Evolutionary conservation across 2,888 invertebrate genomes (phyloP).

Genomic region (Scaptodrosophila latifasciaeformis): DNA sequence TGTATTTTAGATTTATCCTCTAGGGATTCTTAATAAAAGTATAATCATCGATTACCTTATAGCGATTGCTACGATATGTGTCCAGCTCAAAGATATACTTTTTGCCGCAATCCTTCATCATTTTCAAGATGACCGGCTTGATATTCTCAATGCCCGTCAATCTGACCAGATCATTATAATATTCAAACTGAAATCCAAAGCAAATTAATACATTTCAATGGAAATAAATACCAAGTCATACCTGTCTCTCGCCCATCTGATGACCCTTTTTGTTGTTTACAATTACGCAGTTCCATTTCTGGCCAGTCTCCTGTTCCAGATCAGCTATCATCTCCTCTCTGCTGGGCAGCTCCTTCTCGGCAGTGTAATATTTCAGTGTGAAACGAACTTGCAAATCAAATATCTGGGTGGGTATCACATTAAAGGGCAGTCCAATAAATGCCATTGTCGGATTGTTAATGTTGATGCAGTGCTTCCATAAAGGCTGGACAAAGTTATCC

Average conservation of each 20-base stretch:
- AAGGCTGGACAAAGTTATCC: conserved; percentile 86
- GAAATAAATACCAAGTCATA: conserved; percentile 41
- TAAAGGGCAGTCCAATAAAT: conserved; percentile 87
- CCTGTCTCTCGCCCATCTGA: conserved; percentile 76
- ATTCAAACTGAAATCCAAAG: conserved; percentile 77
- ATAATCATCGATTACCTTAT: conserved; percentile 80
- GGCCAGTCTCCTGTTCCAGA: conserved; percentile 79
- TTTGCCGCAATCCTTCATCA: conserved; percentile 82
- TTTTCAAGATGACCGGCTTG: conserved; percentile 81
- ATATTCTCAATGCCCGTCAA: conserved; percentile 80
- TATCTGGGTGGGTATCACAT: conserved; percentile 87
- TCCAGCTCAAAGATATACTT: conserved; percentile 80
- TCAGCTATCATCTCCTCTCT: conserved; percentile 80
- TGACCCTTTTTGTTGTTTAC: conserved; percentile 83
- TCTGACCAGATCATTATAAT: conserved; percentile 81
- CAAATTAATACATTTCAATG: not conserved
- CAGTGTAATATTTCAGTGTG: conserved; percentile 80
- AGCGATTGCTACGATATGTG: conserved; percentile 79
- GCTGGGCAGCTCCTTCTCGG: conserved; percentile 79
- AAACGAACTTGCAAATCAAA: conserved; percentile 86
- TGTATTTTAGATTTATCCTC: too few relatives aligned
- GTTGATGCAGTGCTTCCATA: conserved; percentile 91
- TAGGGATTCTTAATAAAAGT: conserved; percentile 70
- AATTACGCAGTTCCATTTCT: conserved; percentile 76
- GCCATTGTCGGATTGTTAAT: conserved; percentile 86